phyloP scores from a whole-genome alignment of 1,140 invertebrate species.

The Drosophila pseudoananassae region DNA sequence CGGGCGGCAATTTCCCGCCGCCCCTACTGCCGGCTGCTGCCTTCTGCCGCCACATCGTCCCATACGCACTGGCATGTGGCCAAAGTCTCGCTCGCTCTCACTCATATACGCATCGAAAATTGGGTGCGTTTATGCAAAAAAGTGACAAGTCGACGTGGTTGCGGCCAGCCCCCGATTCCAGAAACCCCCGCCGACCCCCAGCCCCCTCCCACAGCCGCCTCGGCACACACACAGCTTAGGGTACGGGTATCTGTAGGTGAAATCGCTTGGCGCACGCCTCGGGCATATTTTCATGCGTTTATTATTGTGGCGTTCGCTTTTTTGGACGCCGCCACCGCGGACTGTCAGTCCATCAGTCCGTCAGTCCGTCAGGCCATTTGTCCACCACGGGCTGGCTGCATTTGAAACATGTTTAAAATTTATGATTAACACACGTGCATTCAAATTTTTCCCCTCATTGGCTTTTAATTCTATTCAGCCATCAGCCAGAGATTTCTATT shows the following conservation, averaged over 20 bases:
- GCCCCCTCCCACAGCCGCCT: neutral
- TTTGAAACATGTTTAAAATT: constrained; percentile 81
- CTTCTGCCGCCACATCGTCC: neutral
- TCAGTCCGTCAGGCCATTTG: neutral
- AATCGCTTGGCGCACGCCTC: constrained; percentile 77
- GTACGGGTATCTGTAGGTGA: constrained; percentile 50
- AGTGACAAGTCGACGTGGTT: constrained; percentile 54
- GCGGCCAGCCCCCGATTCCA: constrained; percentile 37
- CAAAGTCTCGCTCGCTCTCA: constrained; percentile 43
- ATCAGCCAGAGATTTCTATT: constrained; percentile 64
- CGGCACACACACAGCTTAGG: neutral
- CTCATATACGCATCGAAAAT: constrained; percentile 68
- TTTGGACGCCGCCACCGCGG: constrained; percentile 49
- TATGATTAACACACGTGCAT: constrained; percentile 78
- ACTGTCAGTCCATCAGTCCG: constrained; percentile 7
- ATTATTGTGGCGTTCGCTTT: constrained; percentile 59
- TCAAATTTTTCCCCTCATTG: constrained; percentile 57
- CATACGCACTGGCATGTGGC: constrained; percentile 71
- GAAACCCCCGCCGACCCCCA: neutral
- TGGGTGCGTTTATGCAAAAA: constrained; percentile 80
- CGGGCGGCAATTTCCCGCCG: neutral
- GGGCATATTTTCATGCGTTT: constrained; percentile 80
- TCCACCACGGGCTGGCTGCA: constrained; percentile 40
- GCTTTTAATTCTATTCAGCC: constrained; percentile 55
- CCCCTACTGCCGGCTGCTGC: neutral